These are phyloP conservation scores for Psophia crepitans DNA, from an alignment of 2,113 vertebrate species.

Conservation along the genomic window DNA sequence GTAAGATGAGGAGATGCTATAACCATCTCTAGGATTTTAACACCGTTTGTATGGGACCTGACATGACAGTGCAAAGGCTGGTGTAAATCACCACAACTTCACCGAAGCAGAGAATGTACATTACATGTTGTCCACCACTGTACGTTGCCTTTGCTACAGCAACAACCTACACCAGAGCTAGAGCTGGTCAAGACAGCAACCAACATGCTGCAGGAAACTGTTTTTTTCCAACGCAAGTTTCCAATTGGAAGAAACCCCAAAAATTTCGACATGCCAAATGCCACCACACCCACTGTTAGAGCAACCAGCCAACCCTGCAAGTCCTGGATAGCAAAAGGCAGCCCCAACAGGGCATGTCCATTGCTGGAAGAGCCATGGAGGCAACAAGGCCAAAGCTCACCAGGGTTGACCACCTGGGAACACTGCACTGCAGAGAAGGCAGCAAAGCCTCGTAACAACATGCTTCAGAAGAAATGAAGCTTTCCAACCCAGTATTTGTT, in stretches of 20 bases:
- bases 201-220: background rate
- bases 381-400: background rate
- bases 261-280: background rate
- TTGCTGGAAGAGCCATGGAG: background rate
- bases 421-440: too few relatives aligned
- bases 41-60: background rate
- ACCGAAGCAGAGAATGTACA: background rate
- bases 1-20: background rate
- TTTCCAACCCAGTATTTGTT: background rate
- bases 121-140: fast-evolving
- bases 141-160: background rate
- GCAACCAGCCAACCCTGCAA: background rate
- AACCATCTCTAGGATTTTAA: background rate
- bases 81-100: background rate
- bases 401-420: background rate
- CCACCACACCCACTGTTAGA: background rate
- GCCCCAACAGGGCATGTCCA: fast-evolving
- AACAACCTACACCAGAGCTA: background rate
- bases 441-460: background rate
- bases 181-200: background rate
- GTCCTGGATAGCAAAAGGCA: background rate
- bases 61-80: background rate
- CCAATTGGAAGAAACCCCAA: background rate
- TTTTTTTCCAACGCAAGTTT: background rate
- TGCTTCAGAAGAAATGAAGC: background rate